A percentile compares a stretch with the other conserved stretches of the same genome.
Conservation (phyloP, 2,113 vertebrate species). For the Reinhardtius hippoglossoides region DNA sequence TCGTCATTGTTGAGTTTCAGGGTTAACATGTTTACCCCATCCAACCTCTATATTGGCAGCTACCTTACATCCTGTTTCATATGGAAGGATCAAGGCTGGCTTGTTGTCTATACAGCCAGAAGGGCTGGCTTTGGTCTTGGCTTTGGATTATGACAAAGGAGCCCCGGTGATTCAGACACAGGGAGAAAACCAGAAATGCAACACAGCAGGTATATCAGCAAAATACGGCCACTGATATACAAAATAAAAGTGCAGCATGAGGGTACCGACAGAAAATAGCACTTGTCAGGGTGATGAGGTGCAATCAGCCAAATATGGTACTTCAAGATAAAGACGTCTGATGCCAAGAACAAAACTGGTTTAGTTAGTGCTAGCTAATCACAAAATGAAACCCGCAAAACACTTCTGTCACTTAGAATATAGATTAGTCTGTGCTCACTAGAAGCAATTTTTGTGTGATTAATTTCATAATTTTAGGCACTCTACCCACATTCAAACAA, state of each 20-base stretch:
- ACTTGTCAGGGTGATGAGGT: too few species aligned
- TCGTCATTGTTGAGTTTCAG: background rate
- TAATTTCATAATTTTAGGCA: too few species aligned
- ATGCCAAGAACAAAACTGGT: too few species aligned
- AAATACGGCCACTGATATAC: conserved; percentile 16
- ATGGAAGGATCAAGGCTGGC: conserved; percentile 51
- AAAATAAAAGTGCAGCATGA: conserved; percentile 5
- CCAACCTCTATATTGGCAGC: conserved; percentile 6
- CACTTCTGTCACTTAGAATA: too few species aligned
- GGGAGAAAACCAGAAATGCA: conserved; percentile 1
- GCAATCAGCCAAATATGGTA: too few species aligned
- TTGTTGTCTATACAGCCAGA: conserved; percentile 69
- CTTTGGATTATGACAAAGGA: conserved; percentile 67
- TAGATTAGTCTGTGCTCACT: too few species aligned
- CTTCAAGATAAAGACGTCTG: too few species aligned
- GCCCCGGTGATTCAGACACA: conserved; percentile 20
- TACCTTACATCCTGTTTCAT: conserved; percentile 43
- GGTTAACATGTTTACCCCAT: conserved; percentile 41
- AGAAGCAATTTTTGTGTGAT: too few species aligned
- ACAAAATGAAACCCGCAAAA: too few species aligned
- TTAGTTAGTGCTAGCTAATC: too few species aligned
- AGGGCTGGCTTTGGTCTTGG: conserved; percentile 58
- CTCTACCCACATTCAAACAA: too few species aligned
- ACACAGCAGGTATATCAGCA: background rate
- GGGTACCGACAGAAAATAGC: too few species aligned